phyloP scores from a whole-genome alignment of 2,797 vertebrate genomes.

The Dryobates pubescens region DNA sequence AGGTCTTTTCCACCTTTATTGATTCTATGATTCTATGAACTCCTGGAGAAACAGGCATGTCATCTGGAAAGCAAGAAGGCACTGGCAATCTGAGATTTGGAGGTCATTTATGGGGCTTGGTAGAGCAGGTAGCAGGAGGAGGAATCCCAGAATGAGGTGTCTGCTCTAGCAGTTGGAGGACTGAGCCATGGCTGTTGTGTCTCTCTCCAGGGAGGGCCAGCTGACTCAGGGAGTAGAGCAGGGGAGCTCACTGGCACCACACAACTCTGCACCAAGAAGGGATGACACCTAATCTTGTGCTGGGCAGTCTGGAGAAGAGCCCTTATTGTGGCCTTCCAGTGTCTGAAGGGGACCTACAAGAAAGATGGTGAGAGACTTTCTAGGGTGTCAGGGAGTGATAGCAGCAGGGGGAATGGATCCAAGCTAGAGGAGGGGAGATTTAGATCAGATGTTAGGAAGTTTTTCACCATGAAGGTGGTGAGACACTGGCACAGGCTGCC shows the following conservation, averaged over 20 bases:
- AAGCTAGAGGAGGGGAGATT: too few relatives aligned
- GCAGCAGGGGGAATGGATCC: too few relatives aligned
- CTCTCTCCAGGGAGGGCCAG: not conserved
- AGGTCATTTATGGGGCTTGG: not conserved
- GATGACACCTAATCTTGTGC: not conserved
- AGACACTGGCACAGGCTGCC: too few relatives aligned
- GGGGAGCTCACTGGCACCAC: accelerated
- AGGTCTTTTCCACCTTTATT: too few relatives aligned
- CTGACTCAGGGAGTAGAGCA: accelerated
- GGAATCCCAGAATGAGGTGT: not conserved
- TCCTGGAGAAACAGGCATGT: not conserved
- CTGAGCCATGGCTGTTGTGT: accelerated
- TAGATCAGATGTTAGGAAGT: too few relatives aligned
- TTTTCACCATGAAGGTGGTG: too few relatives aligned
- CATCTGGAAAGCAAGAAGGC: not conserved
- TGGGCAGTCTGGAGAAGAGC: too few relatives aligned
- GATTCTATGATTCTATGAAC: not conserved
- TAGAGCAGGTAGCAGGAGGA: not conserved
- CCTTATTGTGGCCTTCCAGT: too few relatives aligned
- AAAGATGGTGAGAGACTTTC: too few relatives aligned
- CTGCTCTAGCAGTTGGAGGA: not conserved
- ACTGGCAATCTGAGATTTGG: not conserved
- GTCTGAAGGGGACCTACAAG: too few relatives aligned
- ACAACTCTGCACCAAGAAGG: not conserved
- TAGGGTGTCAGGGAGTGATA: too few relatives aligned